Base-by-base conservation (phyloP, 1,140 invertebrate species). In the Leptinotarsa texana region DNA sequence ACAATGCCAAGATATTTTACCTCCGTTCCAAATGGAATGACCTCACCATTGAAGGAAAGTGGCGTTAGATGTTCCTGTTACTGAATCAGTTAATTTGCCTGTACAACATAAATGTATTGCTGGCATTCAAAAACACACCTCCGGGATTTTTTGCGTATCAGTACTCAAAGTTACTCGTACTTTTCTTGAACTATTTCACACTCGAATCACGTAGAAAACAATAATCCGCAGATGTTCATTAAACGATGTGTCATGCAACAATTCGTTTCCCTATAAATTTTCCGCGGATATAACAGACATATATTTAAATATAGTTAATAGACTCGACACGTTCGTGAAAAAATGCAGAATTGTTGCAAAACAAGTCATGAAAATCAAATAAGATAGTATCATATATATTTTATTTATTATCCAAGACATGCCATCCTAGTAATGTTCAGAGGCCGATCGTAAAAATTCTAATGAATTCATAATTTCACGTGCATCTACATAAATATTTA, bases 121-220 rank as follows among this genome's bases (percentile, higher is more conserved):
- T 57, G n/a, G 51, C 15, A 15, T 57, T 17, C 51, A 57, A 57
- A 4, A 17, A 57, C 51, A 57, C 51, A 57, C 51, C 51, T 57
- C 51, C 17, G 51, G 15, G 4, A 5, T 57, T 15, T 57, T 18
- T 18, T 18, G 51, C 51, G 51, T 57, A 18, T 57, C 51, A 57
- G n/a, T 57, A 57, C 6, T 57, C 51, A 57, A 15, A 17, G 51
- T 57, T 57, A 57, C 27, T 33, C 27, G 27, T 33, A 33, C 51
- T 57, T 57, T 57, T 57, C 51, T 57, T 42, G 33, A 42, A 11
- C 33, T 42, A n/a, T 15, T 57, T 57, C 13, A 57, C 51, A 57
- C 51, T 57, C 51, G 17, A 57, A 57, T 57, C 51, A 57, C 51
- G 51, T 57, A 57, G 51, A 57, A n/a, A 57, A 57, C 51, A 57